These are phyloP conservation scores for Patagioenas fasciata DNA, from an alignment of 2,113 vertebrate species.

Conservation along the genomic window DNA sequence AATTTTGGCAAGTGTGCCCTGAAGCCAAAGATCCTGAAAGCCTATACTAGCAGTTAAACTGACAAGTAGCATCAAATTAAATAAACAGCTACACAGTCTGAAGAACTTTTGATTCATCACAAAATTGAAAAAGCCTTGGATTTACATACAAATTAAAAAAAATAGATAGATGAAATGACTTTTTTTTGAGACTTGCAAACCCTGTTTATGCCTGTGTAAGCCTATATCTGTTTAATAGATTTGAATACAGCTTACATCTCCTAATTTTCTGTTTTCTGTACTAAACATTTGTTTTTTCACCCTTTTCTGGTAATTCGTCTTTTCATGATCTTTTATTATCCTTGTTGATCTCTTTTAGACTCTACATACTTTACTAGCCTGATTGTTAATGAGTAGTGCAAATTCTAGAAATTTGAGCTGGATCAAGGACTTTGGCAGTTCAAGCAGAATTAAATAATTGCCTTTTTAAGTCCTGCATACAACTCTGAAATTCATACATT, in stretches of 20 bases:
- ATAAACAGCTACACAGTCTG: not conserved
- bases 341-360: not conserved
- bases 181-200: not conserved
- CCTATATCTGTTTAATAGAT: not conserved
- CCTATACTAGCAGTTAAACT: not conserved
- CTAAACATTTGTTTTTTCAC: not conserved
- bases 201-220: not conserved
- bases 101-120: not conserved
- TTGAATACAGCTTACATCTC: not conserved
- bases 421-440: not conserved
- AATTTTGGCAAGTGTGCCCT: not conserved
- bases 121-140: not conserved
- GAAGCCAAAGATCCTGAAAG: conserved; percentile 17
- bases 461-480: not conserved
- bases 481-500: not conserved
- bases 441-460: not conserved
- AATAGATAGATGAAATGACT: not conserved
- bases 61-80: conserved; percentile 19
- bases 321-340: not conserved
- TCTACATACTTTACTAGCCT: not conserved
- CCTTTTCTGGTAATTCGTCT: not conserved
- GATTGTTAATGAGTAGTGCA: not conserved
- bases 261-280: not conserved
- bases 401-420: not conserved
- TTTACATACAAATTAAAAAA: conserved; percentile 42